Base-by-base conservation (phyloP, 2,797 vertebrate species). In the Argyrosomus regius region DNA sequence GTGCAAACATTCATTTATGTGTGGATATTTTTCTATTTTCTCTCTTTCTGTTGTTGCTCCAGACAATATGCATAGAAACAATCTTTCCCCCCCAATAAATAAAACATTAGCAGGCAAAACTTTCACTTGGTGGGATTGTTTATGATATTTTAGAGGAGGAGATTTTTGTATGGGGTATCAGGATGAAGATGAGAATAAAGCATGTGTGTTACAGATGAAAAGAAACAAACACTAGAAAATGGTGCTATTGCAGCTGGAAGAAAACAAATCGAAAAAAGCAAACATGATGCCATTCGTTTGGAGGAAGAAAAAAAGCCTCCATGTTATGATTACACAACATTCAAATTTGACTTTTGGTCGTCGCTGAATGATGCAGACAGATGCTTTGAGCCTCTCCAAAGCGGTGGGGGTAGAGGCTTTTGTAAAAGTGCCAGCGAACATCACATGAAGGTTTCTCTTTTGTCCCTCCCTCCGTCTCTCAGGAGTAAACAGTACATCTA, bases 391-490 rank as follows among this genome's bases (percentile, higher is more conserved):
- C 84, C 89, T 81, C 84, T 85, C 78, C 82, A 57, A 77, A 90
- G 80, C 89, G 59, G 86, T 67, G 52, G 89, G 35, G 88, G 75
- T 57, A 52, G 80, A 46, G 59, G 70, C 73, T 90, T 94, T 89
- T 92, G 92, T 93, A 89, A 81, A 87, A 49, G 59, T 43, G 89
- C 92, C 92, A 94, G 84, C 80, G 82, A 88, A 87, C 81, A 70
- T 83, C 75, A 90, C 76, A 85, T 50, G 28, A 56, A 80, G 72
- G 24, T 61, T 77, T 70, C 60, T 54, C 78, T 53, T 60, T 41
- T 61, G 39, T 45, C 52, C 53, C 46, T 84, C 82, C 39, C 61
- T 35, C 31, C 53, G 11, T 79, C 46, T 78, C 69, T 88, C 82
- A 77, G 86, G 77, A 88, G 83, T 64, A 70, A 70, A 77, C 22